Evolutionary conservation across 2,888 invertebrate species (phyloP).

Genomic region (Folsomia candida): DNA sequence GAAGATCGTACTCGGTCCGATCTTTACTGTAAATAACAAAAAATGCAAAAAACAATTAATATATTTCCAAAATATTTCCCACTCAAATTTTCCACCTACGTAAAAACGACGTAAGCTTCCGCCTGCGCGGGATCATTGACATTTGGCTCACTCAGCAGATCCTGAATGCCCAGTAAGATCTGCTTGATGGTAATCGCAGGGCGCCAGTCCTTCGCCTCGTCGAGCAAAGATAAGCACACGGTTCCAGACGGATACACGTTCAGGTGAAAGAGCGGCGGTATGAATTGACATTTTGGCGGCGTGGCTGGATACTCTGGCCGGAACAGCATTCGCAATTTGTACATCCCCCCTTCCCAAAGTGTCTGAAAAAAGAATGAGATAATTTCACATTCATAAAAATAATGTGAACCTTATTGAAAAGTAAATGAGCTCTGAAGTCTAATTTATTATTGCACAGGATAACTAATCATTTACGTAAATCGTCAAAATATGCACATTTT

Average conservation of each 20-base stretch:
- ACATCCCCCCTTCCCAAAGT: constrained; percentile 96
- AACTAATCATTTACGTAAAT: too few species aligned
- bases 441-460: too few species aligned
- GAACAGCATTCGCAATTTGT: constrained; percentile 96
- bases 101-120: constrained; percentile 97
- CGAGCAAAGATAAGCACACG: constrained; percentile 89
- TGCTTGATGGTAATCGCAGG: constrained; percentile 99
- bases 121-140: constrained; percentile 99
- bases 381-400: too few species aligned
- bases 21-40: constrained; percentile 75
- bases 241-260: constrained; percentile 96
- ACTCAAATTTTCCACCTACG: constrained; percentile 59
- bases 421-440: too few species aligned
- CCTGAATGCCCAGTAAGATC: constrained; percentile 94
- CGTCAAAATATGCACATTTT: too few species aligned
- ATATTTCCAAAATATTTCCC: not conserved
- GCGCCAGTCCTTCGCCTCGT: constrained; percentile 98
- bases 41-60: not conserved
- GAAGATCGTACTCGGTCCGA: constrained; percentile 91
- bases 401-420: too few species aligned
- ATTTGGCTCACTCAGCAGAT: constrained; percentile 94
- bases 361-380: constrained; percentile 62
- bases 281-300: constrained; percentile 99
- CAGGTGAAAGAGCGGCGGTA: constrained; percentile 96
- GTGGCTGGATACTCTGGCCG: constrained; percentile 99